Evolutionary conservation across 2,113 vertebrate species (phyloP).

Genomic region (Xiphorhynchus elegans): DNA sequence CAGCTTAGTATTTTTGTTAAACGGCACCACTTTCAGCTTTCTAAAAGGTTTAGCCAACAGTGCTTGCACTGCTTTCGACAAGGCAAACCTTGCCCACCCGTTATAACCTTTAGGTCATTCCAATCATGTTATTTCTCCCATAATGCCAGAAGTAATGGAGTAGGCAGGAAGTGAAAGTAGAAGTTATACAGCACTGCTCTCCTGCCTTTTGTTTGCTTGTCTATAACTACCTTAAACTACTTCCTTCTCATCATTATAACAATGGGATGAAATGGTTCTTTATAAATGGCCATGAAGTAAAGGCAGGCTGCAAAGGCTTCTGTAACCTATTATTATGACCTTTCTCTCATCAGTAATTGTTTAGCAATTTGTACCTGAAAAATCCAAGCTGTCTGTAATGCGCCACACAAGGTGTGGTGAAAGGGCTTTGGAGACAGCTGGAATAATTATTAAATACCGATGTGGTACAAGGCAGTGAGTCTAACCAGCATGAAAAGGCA

Average conservation of each 20-base stretch:
- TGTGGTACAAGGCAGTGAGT: slow-evolving; percentile 38
- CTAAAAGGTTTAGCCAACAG: slow-evolving; percentile 75
- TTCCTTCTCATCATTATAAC: slow-evolving; percentile 82
- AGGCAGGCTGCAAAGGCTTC: slow-evolving; percentile 73
- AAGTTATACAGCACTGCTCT: slow-evolving; percentile 74
- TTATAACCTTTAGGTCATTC: slow-evolving; percentile 79
- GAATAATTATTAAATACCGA: slow-evolving; percentile 68
- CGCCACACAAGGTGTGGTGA: slow-evolving; percentile 66
- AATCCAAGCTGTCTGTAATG: slow-evolving; percentile 70
- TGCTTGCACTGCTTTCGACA: slow-evolving; percentile 65
- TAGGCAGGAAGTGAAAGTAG: slow-evolving; percentile 82
- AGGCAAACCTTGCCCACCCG: slow-evolving; percentile 72
- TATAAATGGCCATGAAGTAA: slow-evolving; percentile 78
- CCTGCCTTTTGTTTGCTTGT: slow-evolving; percentile 80
- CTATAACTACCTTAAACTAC: slow-evolving; percentile 82
- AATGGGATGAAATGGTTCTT: slow-evolving; percentile 79
- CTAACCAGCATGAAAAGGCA: slow-evolving; percentile 42
- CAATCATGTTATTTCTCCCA: slow-evolving; percentile 79
- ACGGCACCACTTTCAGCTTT: slow-evolving; percentile 74
- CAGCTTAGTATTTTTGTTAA: slow-evolving; percentile 78
- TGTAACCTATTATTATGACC: slow-evolving; percentile 82
- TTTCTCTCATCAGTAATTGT: slow-evolving; percentile 82
- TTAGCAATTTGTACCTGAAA: slow-evolving; percentile 82
- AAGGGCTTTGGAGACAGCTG: slow-evolving; percentile 53
- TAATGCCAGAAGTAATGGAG: slow-evolving; percentile 79